Evolutionary conservation across 2,797 vertebrate species (phyloP), one percentile per base, ranked within the genome.

Genomic region (Sciurus vulgaris): DNA sequence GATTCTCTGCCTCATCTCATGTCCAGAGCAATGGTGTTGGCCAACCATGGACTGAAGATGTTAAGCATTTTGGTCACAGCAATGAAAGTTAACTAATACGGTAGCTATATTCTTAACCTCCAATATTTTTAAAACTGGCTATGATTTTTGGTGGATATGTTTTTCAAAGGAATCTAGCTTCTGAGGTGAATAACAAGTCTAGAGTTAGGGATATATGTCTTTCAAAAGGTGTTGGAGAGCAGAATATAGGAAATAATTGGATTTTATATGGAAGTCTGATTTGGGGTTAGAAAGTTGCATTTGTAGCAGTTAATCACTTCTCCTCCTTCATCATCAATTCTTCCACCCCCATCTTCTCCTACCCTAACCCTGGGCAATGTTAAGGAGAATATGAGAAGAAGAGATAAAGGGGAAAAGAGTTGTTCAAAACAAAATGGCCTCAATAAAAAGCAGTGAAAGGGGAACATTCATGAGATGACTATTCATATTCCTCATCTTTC

Each of bases 401-500:
- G 28, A 67, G 11, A 77, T n/a, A 13, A 67, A 24, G 17, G 89
- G 41, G 9, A 74, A 33, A 49, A 84, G 22, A 41, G 17, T 49
- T 59, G 44, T 28, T 91, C 33, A 47, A 67, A 83, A 86, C 2
- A 24, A 24, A 83, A 67, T 73, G 61, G 14, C 18, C 38, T n/a
- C 59, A 76, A 35, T 54, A 84, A 78, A 51, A 81, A 11, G 14
- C 20, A 30, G 5, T 49, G 63, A 89, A 38, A 33, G 67, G 65
- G 14, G 35, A 84, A 24, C 47, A 59, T 70, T 89, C 47, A 77
- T 24, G 18, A 83, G 33, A 44, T 13, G 9, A 54, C 73, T 83
- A 96, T 47, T 94, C 56, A 69, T 83, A 92, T 67, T 72, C 15
- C 26, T 69, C 26, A 15, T 47, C 22, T 83, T 95, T 93, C 41